Percentiles rank a stretch among this genome's conserved stretches.
Conservation (phyloP, 2,888 invertebrate genomes). For the Scrobipalpa atriplicella region DNA sequence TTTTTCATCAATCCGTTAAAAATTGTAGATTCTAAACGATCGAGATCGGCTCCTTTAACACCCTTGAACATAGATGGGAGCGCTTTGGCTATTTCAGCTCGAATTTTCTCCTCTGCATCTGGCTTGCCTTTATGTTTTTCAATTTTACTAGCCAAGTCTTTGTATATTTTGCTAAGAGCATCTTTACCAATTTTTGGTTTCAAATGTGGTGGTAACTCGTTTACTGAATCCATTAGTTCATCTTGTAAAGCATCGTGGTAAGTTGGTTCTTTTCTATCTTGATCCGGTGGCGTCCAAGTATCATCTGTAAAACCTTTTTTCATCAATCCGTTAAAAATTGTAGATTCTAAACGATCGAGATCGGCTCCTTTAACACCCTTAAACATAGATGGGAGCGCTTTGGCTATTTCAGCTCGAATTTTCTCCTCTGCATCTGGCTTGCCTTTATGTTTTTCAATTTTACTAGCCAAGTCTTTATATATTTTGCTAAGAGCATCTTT, state of each 20-base stretch:
- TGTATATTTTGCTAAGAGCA: constrained; percentile 31
- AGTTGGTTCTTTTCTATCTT: background rate
- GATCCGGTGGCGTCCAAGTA: background rate
- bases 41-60: constrained; percentile 30
- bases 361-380: constrained; percentile 26
- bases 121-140: constrained; percentile 28
- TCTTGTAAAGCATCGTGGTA: background rate
- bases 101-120: constrained; percentile 31
- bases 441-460: constrained; percentile 31
- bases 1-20: constrained; percentile 33
- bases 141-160: constrained; percentile 37
- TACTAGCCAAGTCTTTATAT: constrained; percentile 36
- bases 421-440: constrained; percentile 31
- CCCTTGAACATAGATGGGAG: constrained; percentile 31
- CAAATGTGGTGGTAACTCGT: constrained; percentile 33
- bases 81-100: constrained; percentile 31
- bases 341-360: constrained; percentile 31
- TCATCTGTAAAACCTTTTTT: constrained; percentile 34
- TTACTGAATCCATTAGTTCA: constrained; percentile 36
- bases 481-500: constrained; percentile 30
- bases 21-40: constrained; percentile 33
- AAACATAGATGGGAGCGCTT: constrained; percentile 31
- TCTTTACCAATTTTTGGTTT: constrained; percentile 27
- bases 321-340: constrained; percentile 33
- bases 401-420: constrained; percentile 33